phyloP scores from a whole-genome alignment of 2,888 invertebrate species.

The Ormyrus nitidulus region DNA sequence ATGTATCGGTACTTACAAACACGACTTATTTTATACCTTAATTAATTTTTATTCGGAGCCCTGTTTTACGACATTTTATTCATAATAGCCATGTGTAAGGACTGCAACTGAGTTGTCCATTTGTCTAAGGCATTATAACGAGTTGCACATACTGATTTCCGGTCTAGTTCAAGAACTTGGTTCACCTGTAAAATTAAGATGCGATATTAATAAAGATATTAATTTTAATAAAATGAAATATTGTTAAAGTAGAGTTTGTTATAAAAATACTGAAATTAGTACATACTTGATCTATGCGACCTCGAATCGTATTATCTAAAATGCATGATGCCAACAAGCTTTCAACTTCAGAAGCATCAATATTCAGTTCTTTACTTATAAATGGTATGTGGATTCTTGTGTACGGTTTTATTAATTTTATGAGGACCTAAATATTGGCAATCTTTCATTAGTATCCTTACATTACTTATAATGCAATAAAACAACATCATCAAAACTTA shows the following conservation, averaged over 20 bases:
- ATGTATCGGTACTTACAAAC: slow-evolving; percentile 54
- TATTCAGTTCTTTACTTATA: slow-evolving; percentile 95
- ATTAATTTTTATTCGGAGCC: slow-evolving; percentile 34
- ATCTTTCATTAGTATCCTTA: slow-evolving; percentile 74
- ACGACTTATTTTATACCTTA: slow-evolving; percentile 48
- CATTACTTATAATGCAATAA: slow-evolving; percentile 38
- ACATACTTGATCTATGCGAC: slow-evolving; percentile 90
- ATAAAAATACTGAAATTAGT: slow-evolving; percentile 76
- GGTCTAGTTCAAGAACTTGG: slow-evolving; percentile 92
- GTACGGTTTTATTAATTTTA: slow-evolving; percentile 98
- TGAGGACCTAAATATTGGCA: slow-evolving; percentile 85
- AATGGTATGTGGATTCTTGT: slow-evolving; percentile 98
- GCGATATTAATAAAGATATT: no score
- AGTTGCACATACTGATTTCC: slow-evolving; percentile 87
- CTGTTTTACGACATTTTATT: slow-evolving; percentile 90
- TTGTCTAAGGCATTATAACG: slow-evolving; percentile 95
- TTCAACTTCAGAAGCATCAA: slow-evolving; percentile 96
- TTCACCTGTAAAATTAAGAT: slow-evolving; percentile 81
- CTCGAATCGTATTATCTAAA: slow-evolving; percentile 93
- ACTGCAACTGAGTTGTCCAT: slow-evolving; percentile 94
- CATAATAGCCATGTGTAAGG: slow-evolving; percentile 91
- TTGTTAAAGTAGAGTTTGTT: slow-evolving; percentile 1
- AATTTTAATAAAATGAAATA: slow-evolving; percentile 9
- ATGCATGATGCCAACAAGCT: slow-evolving; percentile 98
- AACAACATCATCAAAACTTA: slow-evolving; percentile 46